Conservation (phyloP, 2,113 vertebrate genomes). For the Beaufortia kweichowensis region DNA sequence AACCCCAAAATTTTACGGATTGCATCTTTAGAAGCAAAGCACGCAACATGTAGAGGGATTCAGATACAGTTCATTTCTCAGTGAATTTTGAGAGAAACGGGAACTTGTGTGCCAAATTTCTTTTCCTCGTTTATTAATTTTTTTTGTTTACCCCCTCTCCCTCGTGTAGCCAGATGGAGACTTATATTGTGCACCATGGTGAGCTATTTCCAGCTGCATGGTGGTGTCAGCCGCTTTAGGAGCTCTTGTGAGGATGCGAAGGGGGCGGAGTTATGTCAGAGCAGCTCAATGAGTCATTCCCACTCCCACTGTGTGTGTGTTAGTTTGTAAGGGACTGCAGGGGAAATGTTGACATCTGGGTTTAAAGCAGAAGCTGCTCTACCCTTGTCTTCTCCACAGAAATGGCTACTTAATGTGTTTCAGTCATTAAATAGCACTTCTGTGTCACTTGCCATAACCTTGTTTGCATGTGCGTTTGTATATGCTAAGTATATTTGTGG, state of each 20-base stretch:
- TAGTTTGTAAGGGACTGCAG: conserved; percentile 21
- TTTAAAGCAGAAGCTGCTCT: conserved; percentile 15
- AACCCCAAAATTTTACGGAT: too few species aligned
- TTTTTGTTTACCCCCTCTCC: neutral
- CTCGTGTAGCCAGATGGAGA: conserved; percentile 25
- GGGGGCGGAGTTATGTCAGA: conserved; percentile 46
- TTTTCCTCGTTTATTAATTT: conserved; percentile 10
- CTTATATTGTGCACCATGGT: conserved; percentile 33
- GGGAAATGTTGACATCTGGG: conserved; percentile 37
- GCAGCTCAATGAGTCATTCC: conserved; percentile 46
- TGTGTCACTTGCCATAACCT: conserved; percentile 31
- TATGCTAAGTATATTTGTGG: conserved; percentile 27
- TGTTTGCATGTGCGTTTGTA: conserved; percentile 1
- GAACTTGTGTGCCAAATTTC: conserved; percentile 44
- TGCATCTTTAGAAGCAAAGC: too few species aligned
- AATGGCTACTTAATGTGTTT: neutral
- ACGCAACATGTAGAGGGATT: too few species aligned
- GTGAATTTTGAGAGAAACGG: conserved; percentile 43
- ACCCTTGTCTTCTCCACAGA: conserved; percentile 3
- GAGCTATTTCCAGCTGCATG: conserved; percentile 47
- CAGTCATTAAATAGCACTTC: conserved; percentile 6
- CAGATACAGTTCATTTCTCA: too few species aligned
- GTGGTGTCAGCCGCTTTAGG: conserved; percentile 43
- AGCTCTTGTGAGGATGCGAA: conserved; percentile 39
- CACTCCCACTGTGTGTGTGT: conserved; percentile 36